phyloP scores from a whole-genome alignment of 2,888 invertebrate genomes.

The Itoplectis maculator region DNA sequence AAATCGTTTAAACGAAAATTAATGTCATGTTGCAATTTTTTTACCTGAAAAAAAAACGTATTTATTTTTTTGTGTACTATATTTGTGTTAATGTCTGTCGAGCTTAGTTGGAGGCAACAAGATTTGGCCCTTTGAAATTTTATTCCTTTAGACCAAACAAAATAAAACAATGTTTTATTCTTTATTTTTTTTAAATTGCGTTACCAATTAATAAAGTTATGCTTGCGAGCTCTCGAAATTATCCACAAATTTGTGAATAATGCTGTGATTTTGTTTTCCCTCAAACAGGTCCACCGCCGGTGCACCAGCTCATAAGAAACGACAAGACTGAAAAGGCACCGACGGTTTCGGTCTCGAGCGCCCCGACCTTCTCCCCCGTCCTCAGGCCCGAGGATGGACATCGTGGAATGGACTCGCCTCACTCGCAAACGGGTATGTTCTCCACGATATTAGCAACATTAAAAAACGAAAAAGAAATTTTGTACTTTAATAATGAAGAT shows the following conservation, averaged over 20 bases:
- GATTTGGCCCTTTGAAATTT: no score
- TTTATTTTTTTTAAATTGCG: not conserved
- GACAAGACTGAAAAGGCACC: slow-evolving; percentile 84
- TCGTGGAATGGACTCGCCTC: slow-evolving; percentile 83
- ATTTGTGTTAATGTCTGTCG: not conserved
- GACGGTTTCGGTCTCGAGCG: slow-evolving; percentile 83
- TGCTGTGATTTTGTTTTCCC: slow-evolving; percentile 17
- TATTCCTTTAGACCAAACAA: no score
- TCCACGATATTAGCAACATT: slow-evolving; percentile 26
- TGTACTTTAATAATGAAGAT: slow-evolving; percentile 25
- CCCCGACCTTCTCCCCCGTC: slow-evolving; percentile 83
- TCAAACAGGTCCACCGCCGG: slow-evolving; percentile 82
- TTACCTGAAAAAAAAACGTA: no score
- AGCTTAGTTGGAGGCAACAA: no score
- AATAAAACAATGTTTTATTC: not conserved
- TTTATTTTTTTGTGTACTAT: no score
- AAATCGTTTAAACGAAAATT: no score
- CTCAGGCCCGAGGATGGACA: slow-evolving; percentile 83
- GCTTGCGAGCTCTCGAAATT: no score
- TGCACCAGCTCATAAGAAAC: slow-evolving; percentile 84
- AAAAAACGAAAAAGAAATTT: slow-evolving; percentile 49
- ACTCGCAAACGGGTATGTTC: slow-evolving; percentile 83
- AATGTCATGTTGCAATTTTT: no score
- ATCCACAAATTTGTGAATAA: not conserved
- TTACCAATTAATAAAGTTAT: not conserved